Evolutionary conservation across 2,113 vertebrate genomes (phyloP).

Genomic region (Gulo gulo): DNA sequence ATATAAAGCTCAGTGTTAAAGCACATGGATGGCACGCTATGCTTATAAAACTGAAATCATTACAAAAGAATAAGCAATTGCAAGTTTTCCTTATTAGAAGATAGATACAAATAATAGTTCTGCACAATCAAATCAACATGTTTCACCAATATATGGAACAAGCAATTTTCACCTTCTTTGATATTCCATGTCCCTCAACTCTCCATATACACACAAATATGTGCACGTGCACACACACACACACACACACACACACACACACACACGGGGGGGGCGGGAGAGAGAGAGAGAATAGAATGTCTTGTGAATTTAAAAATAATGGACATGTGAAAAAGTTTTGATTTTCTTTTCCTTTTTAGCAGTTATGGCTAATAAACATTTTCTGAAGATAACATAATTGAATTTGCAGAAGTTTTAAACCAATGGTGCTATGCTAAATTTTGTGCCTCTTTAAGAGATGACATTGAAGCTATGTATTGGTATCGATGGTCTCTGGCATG

Average conservation of each 20-base stretch:
- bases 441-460: not conserved
- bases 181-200: not conserved
- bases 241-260: not conserved
- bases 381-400: conserved; percentile 2
- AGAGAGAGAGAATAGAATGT: not conserved
- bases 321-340: not conserved
- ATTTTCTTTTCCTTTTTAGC: not conserved
- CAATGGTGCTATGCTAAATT: not conserved
- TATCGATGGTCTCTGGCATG: not conserved
- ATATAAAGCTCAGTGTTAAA: not conserved
- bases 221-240: not conserved
- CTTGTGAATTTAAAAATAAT: conserved; percentile 33
- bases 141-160: not conserved
- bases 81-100: not conserved
- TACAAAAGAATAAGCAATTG: not conserved
- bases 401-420: not conserved
- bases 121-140: not conserved
- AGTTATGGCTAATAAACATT: not conserved
- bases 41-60: conserved; percentile 20
- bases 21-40: not conserved
- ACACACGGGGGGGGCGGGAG: too few species aligned
- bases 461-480: not conserved
- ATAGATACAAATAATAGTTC: not conserved
- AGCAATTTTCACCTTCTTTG: not conserved
- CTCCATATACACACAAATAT: not conserved